Evolutionary conservation across 1,140 invertebrate genomes (phyloP).

Genomic region (Sarcophaga bullata): DNA sequence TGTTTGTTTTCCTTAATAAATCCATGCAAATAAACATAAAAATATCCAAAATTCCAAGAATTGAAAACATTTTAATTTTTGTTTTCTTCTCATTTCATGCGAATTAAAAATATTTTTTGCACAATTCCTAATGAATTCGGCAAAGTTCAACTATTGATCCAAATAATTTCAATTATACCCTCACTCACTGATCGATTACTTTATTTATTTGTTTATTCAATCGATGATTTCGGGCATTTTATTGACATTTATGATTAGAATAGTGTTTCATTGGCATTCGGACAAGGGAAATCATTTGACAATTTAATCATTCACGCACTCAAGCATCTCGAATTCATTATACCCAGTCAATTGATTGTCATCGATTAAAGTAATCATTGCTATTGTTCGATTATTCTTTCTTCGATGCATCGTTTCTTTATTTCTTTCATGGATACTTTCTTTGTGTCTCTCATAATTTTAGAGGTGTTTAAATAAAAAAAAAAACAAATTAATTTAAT

Average conservation of each 20-base stretch:
- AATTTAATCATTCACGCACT: not conserved
- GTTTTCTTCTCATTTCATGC: too few relatives aligned
- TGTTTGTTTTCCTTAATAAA: too few relatives aligned
- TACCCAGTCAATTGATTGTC: not conserved
- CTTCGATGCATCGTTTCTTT: too few relatives aligned
- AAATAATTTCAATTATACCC: not conserved
- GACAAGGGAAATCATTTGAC: not conserved
- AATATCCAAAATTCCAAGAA: too few relatives aligned
- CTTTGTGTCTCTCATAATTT: not conserved
- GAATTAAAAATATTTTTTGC: too few relatives aligned
- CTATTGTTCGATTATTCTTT: not conserved
- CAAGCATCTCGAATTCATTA: not conserved
- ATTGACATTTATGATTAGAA: not conserved
- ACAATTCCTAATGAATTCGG: not conserved
- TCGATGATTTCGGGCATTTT: not conserved
- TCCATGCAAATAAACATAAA: too few relatives aligned
- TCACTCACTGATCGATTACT: not conserved
- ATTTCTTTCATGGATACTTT: not conserved
- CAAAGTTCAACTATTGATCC: conserved; percentile 10
- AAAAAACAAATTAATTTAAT: too few relatives aligned
- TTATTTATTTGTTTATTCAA: not conserved
- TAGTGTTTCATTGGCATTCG: not conserved
- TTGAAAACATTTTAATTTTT: too few relatives aligned
- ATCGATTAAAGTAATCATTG: not conserved
- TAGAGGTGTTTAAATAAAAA: not conserved